Conservation (phyloP, 2,888 invertebrate species). For the Sphaerophoria rueppellii region DNA sequence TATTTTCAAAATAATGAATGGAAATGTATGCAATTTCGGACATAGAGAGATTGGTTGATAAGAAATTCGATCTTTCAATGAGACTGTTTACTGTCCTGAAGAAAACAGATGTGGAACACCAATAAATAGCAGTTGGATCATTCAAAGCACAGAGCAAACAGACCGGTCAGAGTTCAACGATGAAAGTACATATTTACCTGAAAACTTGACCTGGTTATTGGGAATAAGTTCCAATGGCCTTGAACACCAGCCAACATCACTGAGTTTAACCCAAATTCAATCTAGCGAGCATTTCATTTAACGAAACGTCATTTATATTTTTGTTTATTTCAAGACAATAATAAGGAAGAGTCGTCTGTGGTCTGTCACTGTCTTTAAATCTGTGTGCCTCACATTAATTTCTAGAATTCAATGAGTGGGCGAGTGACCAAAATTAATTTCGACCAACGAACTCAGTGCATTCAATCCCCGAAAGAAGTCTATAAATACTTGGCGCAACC, state of each 20-base stretch:
- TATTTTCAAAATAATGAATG: too few species aligned
- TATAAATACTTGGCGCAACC: background rate
- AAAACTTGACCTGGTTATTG: background rate
- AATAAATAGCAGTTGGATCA: too few species aligned
- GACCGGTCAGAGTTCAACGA: background rate
- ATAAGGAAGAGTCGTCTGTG: too few species aligned
- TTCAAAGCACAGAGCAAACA: background rate
- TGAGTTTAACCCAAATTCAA: background rate
- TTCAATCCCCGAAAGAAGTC: background rate
- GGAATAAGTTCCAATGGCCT: background rate
- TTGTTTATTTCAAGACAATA: too few species aligned
- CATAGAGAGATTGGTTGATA: too few species aligned
- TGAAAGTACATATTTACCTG: background rate
- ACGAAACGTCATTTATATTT: background rate
- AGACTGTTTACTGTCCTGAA: too few species aligned
- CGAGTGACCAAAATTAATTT: background rate
- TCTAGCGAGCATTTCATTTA: too few species aligned
- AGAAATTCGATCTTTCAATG: too few species aligned
- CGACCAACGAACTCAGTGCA: constrained; percentile 22
- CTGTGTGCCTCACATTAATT: too few species aligned
- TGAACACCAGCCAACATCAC: background rate
- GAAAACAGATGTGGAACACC: too few species aligned
- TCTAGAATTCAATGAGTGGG: constrained; percentile 4
- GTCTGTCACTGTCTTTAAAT: too few species aligned
- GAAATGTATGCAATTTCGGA: too few species aligned